Base-by-base conservation (phyloP, 1,140 invertebrate genomes). In the Tenebrio molitor region DNA sequence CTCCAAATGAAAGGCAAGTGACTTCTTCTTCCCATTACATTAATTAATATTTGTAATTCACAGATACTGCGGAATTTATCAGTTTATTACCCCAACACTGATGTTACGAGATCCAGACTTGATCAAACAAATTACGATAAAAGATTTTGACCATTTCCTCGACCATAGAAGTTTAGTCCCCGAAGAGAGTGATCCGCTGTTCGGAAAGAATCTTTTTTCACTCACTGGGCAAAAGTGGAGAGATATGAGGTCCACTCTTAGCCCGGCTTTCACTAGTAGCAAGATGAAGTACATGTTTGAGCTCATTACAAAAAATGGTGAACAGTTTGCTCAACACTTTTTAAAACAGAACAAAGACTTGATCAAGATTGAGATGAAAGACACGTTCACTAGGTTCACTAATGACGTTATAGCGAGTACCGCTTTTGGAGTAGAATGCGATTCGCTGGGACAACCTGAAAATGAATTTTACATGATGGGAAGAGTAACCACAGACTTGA, bases 381-480 rank as follows among this genome's bases (percentile, higher is more conserved):
- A 73, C 25, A 14, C 29, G 1, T 73, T 69, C 29, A 41, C 41
- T 2, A 34, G 69, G 1, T 72, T 33, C 33, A 39, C 67, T 0
- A 46, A 46, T 17, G 65, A 68, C 50, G 42, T 68, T n/a, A 68
- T 68, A 14, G 65, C 41, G n/a, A 44, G 29, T 29, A 68, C 41
- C 8, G 64, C 23, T 5, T 68, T 68, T 29, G 65, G 65, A 8
- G 14, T 68, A 1, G 17, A 84, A 12, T 79, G 84, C 7, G 81
- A 86, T 75, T 86, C 86, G 0, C 80, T 86, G 17, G 75, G 83
- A 50, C 75, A 84, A 36, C 81, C 78, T 0, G 64, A 86, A 0
- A 86, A 86, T 69, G 80, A 86, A 25, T 86, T 88, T 75, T 85
- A 81, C 65, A 29, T 80, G 1, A 83, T 85, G 63, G 86, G 85